Base-by-base conservation (phyloP, 2,888 invertebrate species). In the Ptilodon capucinus region DNA sequence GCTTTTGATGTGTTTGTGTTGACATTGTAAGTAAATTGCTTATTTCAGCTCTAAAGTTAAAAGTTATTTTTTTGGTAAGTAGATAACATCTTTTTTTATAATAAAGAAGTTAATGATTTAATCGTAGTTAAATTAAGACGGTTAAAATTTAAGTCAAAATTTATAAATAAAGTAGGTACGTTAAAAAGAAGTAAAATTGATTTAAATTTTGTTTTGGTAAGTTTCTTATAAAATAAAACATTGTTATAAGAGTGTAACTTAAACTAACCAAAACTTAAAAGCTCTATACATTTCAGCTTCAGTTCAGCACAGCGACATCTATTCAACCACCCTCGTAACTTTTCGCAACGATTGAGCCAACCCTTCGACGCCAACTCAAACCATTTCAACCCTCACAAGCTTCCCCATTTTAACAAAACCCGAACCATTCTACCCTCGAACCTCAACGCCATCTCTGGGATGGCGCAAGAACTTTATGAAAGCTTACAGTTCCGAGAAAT, bases 391-490 rank as follows among this genome's bases (percentile, higher is more conserved):
- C 82, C 70, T 54, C 43, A 36, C 21, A 51, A 51, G 47, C 54
- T 70, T 50, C 47, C 79, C 76, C 73, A 67, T 42, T 25, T 42
- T 50, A 47, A 40, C 6, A 23, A 53, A 57, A 61, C 42, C 40
- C 28, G 69, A 79, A 78, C 66, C 58, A 59, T 74, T 74, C 51
- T 49, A 68, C 68, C 62, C 61, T 48, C 44, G 57, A 47, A 55
- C 30, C 23, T 51, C 64, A 77, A 52, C 86, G 91, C 88, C 90
- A 84, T 84, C 91, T 89, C 74, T 76, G 73, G 73, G 72, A 85
- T 81, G 82, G 81, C 49, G 78, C 57, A 63, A 4, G 79, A 87
- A 90, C 84, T 84, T 61, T 47, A 52, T 67, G 65, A 84, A 84
- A 81, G 79, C 76, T 80, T 57, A 50, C 58, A 86, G 89, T 90